phyloP scores from a whole-genome alignment of 2,113 vertebrate species.

The Engraulis encrasicolus region DNA sequence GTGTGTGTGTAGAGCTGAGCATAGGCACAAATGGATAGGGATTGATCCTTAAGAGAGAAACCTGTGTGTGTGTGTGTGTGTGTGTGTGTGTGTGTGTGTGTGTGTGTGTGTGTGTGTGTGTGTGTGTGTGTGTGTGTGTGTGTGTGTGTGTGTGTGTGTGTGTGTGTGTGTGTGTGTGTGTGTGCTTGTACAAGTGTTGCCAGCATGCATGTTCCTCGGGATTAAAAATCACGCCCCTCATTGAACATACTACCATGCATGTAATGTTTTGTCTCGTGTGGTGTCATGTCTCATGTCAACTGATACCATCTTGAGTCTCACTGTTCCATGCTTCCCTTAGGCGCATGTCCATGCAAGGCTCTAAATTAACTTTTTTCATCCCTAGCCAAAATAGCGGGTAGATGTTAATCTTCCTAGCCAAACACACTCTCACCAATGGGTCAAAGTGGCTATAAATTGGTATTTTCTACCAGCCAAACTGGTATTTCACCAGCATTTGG shows the following conservation, averaged over 20 bases:
- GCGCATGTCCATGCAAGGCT: too few species aligned
- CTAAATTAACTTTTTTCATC: too few species aligned
- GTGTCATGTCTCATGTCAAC: background rate
- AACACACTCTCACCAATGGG: too few species aligned
- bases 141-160: conserved; percentile 20
- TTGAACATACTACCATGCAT: background rate
- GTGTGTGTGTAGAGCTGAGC: too few species aligned
- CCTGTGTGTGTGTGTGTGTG: too few species aligned
- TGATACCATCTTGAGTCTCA: background rate
- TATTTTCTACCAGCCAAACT: too few species aligned
- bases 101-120: too few species aligned
- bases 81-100: too few species aligned
- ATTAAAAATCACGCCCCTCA: background rate
- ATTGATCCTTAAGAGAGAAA: background rate
- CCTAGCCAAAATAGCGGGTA: too few species aligned
- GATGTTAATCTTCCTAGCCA: too few species aligned
- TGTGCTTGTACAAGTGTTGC: conserved; percentile 12
- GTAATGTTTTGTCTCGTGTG: background rate
- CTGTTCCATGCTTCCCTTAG: background rate
- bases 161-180: conserved; percentile 25
- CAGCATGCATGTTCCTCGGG: background rate
- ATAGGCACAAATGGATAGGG: background rate
- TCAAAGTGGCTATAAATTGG: too few species aligned
- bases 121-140: background rate
- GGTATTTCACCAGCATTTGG: too few species aligned